phyloP scores from a whole-genome alignment of 1,140 invertebrate genomes.

The Heliconius hermathena region DNA sequence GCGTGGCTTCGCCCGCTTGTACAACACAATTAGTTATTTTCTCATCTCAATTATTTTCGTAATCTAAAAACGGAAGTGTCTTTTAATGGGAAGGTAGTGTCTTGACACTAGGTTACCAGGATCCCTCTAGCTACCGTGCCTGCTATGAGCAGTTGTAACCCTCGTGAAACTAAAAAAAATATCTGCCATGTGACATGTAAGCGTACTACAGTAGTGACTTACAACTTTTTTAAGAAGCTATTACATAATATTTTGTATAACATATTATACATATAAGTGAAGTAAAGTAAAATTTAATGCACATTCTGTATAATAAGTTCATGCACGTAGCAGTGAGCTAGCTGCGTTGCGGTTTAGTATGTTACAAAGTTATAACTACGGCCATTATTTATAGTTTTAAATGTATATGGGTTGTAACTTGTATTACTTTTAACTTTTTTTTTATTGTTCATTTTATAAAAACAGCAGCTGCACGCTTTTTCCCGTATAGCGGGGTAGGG shows the following conservation, averaged over 20 bases:
- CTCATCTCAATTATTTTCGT: no score
- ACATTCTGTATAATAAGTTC: background rate
- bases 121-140: no score
- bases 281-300: background rate
- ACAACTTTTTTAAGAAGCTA: background rate
- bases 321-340: background rate
- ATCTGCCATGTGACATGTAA: no score
- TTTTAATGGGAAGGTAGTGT: no score
- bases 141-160: no score
- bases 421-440: background rate
- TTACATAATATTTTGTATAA: background rate
- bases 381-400: background rate
- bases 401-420: background rate
- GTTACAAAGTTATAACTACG: slow-evolving; percentile 8
- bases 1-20: no score
- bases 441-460: background rate
- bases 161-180: no score
- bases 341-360: background rate
- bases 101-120: no score
- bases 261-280: background rate
- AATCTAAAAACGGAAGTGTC: no score
- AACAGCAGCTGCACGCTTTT: background rate
- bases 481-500: no score
- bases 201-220: no score
- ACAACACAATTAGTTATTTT: no score